Evolutionary conservation across 2,888 invertebrate genomes (phyloP).

Genomic region (Microplitis manilae): DNA sequence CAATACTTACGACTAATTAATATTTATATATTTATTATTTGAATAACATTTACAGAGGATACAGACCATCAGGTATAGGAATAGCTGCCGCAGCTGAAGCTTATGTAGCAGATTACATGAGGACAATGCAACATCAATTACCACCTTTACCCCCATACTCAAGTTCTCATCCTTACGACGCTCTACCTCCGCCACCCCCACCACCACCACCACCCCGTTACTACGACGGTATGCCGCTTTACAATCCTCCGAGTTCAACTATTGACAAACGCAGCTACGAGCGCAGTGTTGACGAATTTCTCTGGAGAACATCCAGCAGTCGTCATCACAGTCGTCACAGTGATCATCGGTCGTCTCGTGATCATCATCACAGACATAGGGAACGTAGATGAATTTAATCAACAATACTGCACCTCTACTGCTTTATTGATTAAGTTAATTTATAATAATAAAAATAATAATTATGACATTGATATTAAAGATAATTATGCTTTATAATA

Average conservation of each 20-base stretch:
- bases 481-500: neutral
- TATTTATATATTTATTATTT: neutral
- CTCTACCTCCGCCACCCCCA: constrained; percentile 73
- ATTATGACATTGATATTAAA: neutral
- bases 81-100: constrained; percentile 86
- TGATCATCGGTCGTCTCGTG: constrained; percentile 74
- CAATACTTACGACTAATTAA: constrained; percentile 3
- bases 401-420: constrained; percentile 21
- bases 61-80: constrained; percentile 72
- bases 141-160: constrained; percentile 90
- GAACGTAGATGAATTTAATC: constrained; percentile 74
- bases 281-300: constrained; percentile 89
- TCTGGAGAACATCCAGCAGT: constrained; percentile 85
- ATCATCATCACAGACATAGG: constrained; percentile 76
- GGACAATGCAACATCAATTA: constrained; percentile 88
- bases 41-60: constrained; percentile 62
- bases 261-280: constrained; percentile 88
- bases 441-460: constrained; percentile 26
- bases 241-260: constrained; percentile 77
- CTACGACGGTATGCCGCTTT: constrained; percentile 82
- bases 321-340: constrained; percentile 71
- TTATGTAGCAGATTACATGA: constrained; percentile 91
- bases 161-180: constrained; percentile 76
- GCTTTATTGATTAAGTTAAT: constrained; percentile 43
- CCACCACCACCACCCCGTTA: constrained; percentile 79